phyloP scores from a whole-genome alignment of 2,113 vertebrate genomes.

The Copsychus sechellarum region DNA sequence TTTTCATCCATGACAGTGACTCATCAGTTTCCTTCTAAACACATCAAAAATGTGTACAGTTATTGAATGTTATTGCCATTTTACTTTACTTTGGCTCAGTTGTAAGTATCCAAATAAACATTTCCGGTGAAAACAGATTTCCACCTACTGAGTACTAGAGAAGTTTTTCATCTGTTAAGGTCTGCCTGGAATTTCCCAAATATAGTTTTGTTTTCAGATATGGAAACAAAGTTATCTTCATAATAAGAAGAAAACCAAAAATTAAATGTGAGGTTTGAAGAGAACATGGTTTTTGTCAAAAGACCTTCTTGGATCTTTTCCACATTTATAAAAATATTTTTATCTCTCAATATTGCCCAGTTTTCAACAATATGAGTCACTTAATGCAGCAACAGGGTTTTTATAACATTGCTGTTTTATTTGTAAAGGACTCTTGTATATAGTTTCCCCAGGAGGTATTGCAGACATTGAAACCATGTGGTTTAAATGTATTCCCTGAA shows the following conservation, averaged over 20 bases:
- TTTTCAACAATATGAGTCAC: neutral
- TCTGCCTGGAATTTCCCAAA: neutral
- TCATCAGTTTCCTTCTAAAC: neutral
- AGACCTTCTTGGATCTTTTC: neutral
- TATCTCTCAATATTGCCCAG: neutral
- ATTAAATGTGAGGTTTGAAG: neutral
- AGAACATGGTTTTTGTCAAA: neutral
- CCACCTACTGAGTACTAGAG: neutral
- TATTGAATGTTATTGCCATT: neutral
- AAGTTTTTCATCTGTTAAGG: neutral
- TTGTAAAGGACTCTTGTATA: neutral
- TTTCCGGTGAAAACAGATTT: neutral
- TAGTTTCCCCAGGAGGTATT: neutral
- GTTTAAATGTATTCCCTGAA: neutral
- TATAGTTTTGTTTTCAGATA: neutral
- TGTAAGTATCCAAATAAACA: neutral
- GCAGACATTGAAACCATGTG: neutral
- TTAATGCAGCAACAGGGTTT: neutral
- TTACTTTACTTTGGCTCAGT: neutral
- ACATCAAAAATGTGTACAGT: neutral
- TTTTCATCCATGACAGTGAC: neutral
- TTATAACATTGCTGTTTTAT: neutral
- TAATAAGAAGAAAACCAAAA: neutral
- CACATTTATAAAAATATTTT: neutral
- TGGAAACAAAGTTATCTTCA: neutral